These are phyloP conservation scores for Otis tarda DNA, from an alignment of 2,113 vertebrate genomes.

Conservation along the genomic window DNA sequence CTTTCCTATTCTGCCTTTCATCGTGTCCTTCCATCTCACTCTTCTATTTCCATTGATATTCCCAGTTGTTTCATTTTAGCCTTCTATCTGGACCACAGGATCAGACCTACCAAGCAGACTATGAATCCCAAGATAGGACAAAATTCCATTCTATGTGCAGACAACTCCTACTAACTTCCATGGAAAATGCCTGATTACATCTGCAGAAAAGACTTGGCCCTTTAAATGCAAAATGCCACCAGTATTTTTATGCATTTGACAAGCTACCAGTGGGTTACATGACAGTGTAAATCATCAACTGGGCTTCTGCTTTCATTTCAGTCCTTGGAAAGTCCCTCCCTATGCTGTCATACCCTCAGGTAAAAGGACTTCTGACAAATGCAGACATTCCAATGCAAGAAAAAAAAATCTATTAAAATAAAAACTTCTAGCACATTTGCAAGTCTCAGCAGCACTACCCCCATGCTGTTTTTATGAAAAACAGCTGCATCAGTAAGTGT, in stretches of 20 bases:
- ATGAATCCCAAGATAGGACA: not conserved
- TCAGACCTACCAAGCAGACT: not conserved
- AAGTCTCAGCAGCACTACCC: not conserved
- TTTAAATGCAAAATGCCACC: not conserved
- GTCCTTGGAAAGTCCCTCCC: not conserved
- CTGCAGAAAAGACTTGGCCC: not conserved
- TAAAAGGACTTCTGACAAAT: conserved; percentile 15
- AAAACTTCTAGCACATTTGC: not conserved
- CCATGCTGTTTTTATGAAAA: not conserved
- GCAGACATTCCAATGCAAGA: not conserved
- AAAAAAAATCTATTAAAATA: not conserved
- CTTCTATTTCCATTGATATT: not conserved
- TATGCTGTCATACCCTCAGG: not conserved
- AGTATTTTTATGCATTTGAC: not conserved
- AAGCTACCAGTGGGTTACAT: not conserved
- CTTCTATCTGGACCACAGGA: not conserved
- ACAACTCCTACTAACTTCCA: not conserved
- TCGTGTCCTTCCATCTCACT: not conserved
- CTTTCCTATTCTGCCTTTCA: not conserved
- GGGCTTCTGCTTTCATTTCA: not conserved
- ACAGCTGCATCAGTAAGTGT: not conserved
- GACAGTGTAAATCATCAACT: not conserved
- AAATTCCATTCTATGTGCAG: not conserved
- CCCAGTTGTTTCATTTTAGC: not conserved
- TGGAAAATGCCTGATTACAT: not conserved